These are phyloP conservation scores for Torymus texanus DNA, from an alignment of 2,888 invertebrate species.

Conservation along the genomic window DNA sequence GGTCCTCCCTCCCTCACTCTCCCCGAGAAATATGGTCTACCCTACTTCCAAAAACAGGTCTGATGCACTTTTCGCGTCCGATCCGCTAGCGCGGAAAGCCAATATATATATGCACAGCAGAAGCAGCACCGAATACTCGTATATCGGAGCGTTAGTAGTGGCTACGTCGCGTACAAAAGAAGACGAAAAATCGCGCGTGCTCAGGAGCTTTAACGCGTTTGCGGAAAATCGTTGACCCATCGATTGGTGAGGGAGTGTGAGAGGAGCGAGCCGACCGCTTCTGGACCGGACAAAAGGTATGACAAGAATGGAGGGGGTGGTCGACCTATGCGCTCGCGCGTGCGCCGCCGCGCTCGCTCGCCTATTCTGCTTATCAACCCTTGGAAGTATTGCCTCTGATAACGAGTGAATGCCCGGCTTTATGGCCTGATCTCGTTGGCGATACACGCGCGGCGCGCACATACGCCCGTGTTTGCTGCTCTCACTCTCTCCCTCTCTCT, in stretches of 20 bases:
- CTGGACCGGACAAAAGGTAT: constrained; percentile 65
- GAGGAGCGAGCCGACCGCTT: neutral
- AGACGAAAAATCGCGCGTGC: constrained; percentile 25
- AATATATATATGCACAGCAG: neutral
- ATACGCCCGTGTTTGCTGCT: neutral
- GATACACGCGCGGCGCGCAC: constrained; percentile 62
- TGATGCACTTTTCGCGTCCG: constrained; percentile 12
- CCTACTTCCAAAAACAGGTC: constrained; percentile 36
- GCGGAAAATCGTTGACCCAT: constrained; percentile 64
- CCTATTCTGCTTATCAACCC: constrained; percentile 71
- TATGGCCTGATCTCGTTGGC: constrained; percentile 67
- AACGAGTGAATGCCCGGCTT: constrained; percentile 71
- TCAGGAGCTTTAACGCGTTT: constrained; percentile 14
- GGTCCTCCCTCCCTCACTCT: neutral
- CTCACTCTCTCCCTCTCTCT: constrained; percentile 9
- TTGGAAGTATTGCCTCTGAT: constrained; percentile 68
- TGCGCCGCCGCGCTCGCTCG: constrained; percentile 43
- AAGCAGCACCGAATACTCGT: neutral
- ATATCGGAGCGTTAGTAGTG: neutral
- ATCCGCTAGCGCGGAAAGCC: constrained; percentile 1
- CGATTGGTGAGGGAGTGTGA: constrained; percentile 39
- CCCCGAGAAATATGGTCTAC: neutral
- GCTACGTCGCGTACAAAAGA: neutral
- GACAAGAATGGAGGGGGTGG: constrained; percentile 64
- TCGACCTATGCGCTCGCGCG: constrained; percentile 60